phyloP scores from a whole-genome alignment of 1,140 invertebrate genomes.

The Notospermus geniculatus region DNA sequence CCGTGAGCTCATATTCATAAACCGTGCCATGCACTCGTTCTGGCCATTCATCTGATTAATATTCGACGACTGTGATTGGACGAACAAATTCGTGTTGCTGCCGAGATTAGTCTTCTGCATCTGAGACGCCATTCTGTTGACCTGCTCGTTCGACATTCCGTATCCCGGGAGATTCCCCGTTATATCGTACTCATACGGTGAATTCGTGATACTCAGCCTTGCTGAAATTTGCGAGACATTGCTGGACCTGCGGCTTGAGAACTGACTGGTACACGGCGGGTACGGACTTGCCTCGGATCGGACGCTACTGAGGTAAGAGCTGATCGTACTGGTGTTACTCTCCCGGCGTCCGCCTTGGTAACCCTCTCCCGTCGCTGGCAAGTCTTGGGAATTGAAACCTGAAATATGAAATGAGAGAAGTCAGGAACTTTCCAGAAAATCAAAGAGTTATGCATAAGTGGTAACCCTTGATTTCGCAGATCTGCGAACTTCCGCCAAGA shows the following conservation, averaged over 20 bases:
- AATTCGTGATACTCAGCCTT: constrained; percentile 49
- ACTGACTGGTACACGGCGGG: constrained; percentile 55
- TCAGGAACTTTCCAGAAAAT: too few species aligned
- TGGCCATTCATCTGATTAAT: constrained; percentile 26
- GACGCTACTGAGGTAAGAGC: constrained; percentile 85
- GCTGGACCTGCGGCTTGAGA: constrained; percentile 74
- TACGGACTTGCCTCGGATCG: constrained; percentile 65
- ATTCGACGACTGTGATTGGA: constrained; percentile 49
- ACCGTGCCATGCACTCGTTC: constrained; percentile 40
- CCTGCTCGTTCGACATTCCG: constrained; percentile 67
- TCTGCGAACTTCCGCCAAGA: too few species aligned
- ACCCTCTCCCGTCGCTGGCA: constrained; percentile 3
- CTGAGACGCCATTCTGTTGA: constrained; percentile 59
- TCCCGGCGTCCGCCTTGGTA: constrained; percentile 62
- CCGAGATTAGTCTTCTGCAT: constrained; percentile 59
- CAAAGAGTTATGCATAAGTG: too few species aligned
- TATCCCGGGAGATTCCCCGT: constrained; percentile 67
- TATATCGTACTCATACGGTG: constrained; percentile 69
- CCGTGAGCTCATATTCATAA: constrained; percentile 31
- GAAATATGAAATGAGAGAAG: background rate
- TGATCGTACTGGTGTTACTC: constrained; percentile 76
- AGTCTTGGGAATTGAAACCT: background rate
- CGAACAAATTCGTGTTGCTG: constrained; percentile 63
- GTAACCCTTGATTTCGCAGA: too few species aligned
- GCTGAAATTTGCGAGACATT: constrained; percentile 67